Evolutionary conservation across 2,888 invertebrate species (phyloP), one percentile per base, ranked within the genome.

Genomic region (Hemicrepidius hirtus): DNA sequence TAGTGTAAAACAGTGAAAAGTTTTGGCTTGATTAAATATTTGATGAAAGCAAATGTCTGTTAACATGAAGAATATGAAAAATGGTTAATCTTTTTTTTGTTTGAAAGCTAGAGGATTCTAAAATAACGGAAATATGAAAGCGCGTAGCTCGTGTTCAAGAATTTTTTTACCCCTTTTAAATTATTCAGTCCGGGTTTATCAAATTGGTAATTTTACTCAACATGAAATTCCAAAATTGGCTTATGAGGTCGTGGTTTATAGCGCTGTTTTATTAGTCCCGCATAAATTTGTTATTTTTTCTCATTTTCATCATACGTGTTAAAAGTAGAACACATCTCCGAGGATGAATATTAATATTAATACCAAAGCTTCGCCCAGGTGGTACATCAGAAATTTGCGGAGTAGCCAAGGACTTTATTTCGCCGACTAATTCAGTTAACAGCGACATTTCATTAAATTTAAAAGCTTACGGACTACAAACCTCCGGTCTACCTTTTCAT

Each of bases 371-470:
- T 60, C 13, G 49, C 32, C 49, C 49, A 63, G 63, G 63, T 63
- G 37, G 46, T 60, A 35, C 63, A 28, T 24, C 63, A 60, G 55
- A 60, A 60, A 55, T 62, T 60, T 20, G 62, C 60, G 35, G 46
- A 53, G 40, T 53, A 50, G 35, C 68, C 16, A 44, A 32, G 63
- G 63, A 50, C 69, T 69, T 64, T 75, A 71, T 64, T 70, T 69
- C 65, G 41, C 62, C 35, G 41, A 49, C 64, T 64, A 70, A 64
- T 70, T 64, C 37, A 50, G 44, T 70, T 70, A 70, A 64, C 64
- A 37, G 69, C 50, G 35, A 65, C 65, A 55, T 65, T 70, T 70
- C 70, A 70, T 70, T 70, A 70, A 70, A 70, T 70, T 70, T 70
- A 65, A 70, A 70, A 64, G 70, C 69, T 63, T 46, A 55, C 55